A percentile compares a stretch with the other conserved stretches of the same genome.
These are phyloP conservation scores for Syngnathoides biaculeatus DNA, from an alignment of 2,113 vertebrate genomes.

Conservation along the genomic window DNA sequence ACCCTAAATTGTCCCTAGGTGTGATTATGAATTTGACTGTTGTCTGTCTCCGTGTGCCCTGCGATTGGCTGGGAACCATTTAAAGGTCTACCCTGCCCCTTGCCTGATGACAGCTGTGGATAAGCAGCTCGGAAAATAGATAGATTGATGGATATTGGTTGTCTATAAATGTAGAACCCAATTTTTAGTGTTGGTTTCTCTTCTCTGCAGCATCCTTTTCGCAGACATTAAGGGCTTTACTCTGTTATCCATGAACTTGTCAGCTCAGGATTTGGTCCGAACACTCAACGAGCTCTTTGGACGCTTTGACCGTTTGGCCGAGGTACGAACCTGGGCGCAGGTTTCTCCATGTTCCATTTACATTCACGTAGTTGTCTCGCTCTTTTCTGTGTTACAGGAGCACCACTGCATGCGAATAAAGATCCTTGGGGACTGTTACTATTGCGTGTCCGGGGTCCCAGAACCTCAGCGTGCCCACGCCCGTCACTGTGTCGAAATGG, in stretches of 20 bases:
- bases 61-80: too few species aligned
- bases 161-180: neutral
- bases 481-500: conserved; percentile 93
- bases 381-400: conserved; percentile 69
- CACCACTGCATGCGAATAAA: conserved; percentile 94
- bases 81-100: too few species aligned
- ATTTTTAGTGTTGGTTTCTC: conserved; percentile 3
- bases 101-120: too few species aligned
- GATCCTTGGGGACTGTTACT: conserved; percentile 96
- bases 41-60: too few species aligned
- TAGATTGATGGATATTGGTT: neutral
- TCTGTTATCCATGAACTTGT: conserved; percentile 89
- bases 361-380: neutral
- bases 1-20: too few species aligned
- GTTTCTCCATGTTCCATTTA: neutral
- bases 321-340: conserved; percentile 68
- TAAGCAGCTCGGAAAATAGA: too few species aligned
- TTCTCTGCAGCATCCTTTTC: conserved; percentile 86
- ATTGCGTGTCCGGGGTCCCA: conserved; percentile 92
- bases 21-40: too few species aligned
- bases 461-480: conserved; percentile 91
- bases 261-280: conserved; percentile 89
- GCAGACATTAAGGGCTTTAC: conserved; percentile 98
- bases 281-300: conserved; percentile 96
- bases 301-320: conserved; percentile 90